These are phyloP conservation scores for Anarrhichthys ocellatus DNA, from an alignment of 2,113 vertebrate genomes.

Conservation along the genomic window DNA sequence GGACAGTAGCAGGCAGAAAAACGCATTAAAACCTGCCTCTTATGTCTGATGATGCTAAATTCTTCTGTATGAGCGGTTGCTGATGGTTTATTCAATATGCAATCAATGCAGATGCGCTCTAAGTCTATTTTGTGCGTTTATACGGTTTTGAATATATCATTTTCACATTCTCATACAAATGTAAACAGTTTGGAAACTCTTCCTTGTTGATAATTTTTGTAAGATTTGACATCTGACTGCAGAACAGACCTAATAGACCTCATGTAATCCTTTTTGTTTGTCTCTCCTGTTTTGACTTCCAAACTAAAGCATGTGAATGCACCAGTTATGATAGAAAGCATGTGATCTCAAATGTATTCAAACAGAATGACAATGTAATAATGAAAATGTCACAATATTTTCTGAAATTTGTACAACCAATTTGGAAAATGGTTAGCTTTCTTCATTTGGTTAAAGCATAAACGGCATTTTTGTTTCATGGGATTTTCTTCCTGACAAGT, in stretches of 20 bases:
- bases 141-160: not conserved
- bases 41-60: not conserved
- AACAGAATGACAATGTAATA: not conserved
- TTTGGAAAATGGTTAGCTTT: not conserved
- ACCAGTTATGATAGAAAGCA: not conserved
- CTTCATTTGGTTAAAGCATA: not conserved
- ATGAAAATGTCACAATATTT: not conserved
- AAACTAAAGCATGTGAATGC: not conserved
- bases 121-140: not conserved
- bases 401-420: not conserved
- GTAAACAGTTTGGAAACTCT: not conserved
- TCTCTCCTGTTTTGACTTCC: not conserved
- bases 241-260: not conserved
- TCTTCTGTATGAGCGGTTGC: not conserved
- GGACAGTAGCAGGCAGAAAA: not conserved
- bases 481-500: not conserved
- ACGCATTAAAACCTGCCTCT: not conserved
- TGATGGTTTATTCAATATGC: not conserved
- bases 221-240: too few species aligned
- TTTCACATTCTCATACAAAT: not conserved
- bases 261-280: not conserved
- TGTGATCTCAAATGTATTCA: not conserved
- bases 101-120: not conserved
- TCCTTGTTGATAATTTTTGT: not conserved
- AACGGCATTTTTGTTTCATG: not conserved